These are phyloP conservation scores for Melanotus villosus DNA, from an alignment of 2,888 invertebrate genomes.

Conservation along the genomic window DNA sequence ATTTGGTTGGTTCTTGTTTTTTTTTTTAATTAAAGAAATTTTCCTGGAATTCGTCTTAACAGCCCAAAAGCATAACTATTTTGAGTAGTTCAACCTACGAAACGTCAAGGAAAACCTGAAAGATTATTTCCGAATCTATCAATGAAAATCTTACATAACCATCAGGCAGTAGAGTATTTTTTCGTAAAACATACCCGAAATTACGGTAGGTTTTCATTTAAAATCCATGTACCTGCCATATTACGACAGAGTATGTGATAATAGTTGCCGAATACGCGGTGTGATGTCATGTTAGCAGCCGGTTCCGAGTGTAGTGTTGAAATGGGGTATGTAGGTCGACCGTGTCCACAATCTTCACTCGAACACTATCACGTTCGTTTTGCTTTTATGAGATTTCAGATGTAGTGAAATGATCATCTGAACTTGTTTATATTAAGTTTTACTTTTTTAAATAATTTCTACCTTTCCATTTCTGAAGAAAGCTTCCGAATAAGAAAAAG, in stretches of 20 bases:
- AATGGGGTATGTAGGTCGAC: conserved; percentile 58
- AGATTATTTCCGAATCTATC: too few relatives aligned
- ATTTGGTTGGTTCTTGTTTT: too few relatives aligned
- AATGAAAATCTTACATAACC: too few relatives aligned
- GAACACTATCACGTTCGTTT: conserved; percentile 29
- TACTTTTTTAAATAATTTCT: too few relatives aligned
- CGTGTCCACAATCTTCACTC: conserved; percentile 40
- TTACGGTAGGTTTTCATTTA: conserved; percentile 9
- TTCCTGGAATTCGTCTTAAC: too few relatives aligned
- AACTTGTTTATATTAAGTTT: too few relatives aligned
- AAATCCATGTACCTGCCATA: conserved; percentile 36
- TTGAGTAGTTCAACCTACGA: too few relatives aligned
- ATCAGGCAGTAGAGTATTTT: neutral
- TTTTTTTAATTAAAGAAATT: too few relatives aligned
- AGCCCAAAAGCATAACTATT: too few relatives aligned
- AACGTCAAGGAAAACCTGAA: too few relatives aligned
- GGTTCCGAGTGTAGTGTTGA: conserved; percentile 54
- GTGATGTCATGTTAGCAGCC: conserved; percentile 52
- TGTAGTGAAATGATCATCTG: neutral
- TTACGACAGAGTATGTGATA: conserved; percentile 43
- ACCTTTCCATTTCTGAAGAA: too few relatives aligned
- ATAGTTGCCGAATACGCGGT: conserved; percentile 44
- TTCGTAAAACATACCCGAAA: neutral
- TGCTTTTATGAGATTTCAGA: neutral
- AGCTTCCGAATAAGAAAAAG: too few relatives aligned